phyloP scores from a whole-genome alignment of 2,888 invertebrate genomes.

The Clepsis dumicolana region DNA sequence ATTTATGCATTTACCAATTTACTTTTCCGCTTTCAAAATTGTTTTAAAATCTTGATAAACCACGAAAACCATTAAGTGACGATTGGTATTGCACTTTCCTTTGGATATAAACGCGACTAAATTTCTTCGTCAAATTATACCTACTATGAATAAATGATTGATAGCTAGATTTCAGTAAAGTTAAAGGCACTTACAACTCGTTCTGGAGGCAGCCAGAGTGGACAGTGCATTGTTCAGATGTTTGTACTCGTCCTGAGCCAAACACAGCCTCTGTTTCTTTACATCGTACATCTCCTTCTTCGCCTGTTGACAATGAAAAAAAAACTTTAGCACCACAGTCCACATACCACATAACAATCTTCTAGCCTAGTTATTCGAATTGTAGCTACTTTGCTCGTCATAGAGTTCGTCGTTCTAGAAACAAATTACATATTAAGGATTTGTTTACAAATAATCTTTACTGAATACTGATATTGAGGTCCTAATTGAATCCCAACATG shows the following conservation, averaged over 20 bases:
- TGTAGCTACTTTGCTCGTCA: background rate
- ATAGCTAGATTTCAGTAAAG: background rate
- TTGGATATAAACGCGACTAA: background rate
- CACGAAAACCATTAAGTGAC: too few species aligned
- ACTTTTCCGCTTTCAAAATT: too few species aligned
- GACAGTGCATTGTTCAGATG: slow-evolving; percentile 94
- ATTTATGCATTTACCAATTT: too few species aligned
- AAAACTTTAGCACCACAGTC: background rate
- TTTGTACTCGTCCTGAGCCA: slow-evolving; percentile 98
- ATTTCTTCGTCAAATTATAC: background rate
- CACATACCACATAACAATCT: background rate
- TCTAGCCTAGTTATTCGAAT: background rate
- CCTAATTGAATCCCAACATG: background rate
- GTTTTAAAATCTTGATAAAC: too few species aligned
- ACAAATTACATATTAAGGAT: background rate
- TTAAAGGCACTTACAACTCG: slow-evolving; percentile 92
- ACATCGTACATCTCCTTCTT: slow-evolving; percentile 98
- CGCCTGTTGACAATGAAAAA: slow-evolving; percentile 88
- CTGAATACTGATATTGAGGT: background rate
- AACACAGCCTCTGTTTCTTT: slow-evolving; percentile 96
- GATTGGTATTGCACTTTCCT: background rate
- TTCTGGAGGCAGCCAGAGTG: slow-evolving; percentile 94
- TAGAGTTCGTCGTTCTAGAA: background rate
- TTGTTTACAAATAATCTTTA: too few species aligned
- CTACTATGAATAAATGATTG: too few species aligned